Conservation (phyloP, 1,140 invertebrate species). For the Holotrichia oblita region DNA sequence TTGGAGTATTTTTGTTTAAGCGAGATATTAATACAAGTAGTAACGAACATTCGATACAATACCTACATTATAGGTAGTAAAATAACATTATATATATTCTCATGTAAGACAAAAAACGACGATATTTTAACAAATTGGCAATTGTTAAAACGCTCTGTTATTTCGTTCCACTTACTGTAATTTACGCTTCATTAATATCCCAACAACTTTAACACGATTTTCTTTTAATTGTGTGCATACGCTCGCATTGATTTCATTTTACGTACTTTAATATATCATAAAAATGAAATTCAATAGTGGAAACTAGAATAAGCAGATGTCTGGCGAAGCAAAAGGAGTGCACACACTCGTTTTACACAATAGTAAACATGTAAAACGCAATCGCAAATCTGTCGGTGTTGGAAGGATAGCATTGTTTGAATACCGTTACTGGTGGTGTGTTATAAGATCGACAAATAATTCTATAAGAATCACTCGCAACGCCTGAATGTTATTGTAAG, state of each 20-base stretch:
- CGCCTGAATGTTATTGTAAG: no score
- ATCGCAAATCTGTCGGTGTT: not conserved
- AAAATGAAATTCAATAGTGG: not conserved
- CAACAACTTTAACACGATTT: not conserved
- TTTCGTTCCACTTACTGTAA: not conserved
- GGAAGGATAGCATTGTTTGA: not conserved
- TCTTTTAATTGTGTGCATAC: not conserved
- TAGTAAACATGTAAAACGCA: not conserved
- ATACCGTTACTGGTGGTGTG: not conserved
- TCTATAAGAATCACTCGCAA: no score
- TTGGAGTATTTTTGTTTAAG: no score
- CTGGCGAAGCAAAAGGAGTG: not conserved
- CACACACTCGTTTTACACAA: not conserved
- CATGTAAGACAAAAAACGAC: no score
- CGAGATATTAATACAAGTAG: no score
- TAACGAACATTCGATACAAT: no score
- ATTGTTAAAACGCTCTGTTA: not conserved
- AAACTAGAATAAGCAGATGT: conserved; percentile 2
- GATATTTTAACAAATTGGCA: no score
- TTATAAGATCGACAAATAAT: no score
- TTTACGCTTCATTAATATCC: not conserved
- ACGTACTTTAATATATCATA: not conserved
- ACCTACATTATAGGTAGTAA: no score
- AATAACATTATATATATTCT: no score
- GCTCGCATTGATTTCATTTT: not conserved